Base-by-base conservation (phyloP, 2,888 invertebrate species). In the Leistus spinibarbis region DNA sequence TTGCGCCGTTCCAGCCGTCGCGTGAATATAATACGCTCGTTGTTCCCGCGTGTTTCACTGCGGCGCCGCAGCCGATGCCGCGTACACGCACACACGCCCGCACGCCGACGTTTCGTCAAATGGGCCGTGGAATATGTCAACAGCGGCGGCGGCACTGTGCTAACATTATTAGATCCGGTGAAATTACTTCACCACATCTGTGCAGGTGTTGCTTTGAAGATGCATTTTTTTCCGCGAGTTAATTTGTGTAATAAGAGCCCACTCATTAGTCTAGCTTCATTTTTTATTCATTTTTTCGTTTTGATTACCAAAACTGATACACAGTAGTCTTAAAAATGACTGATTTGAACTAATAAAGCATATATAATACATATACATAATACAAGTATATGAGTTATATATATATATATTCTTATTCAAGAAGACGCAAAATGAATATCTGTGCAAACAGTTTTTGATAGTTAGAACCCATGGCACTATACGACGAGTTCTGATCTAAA, bases 1-100 rank as follows among this genome's bases (percentile, higher is more conserved):
- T 60, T 40, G 40, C 17, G 60, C 20, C 60, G 60, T 60, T 60
- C 60, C 60, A 22, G 20, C 60, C 60, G 60, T 60, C 60, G 60
- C 60, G 19, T 22, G 3, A 60, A 22, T 17, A 60, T 60, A 60
- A 60, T 60, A 16, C 60, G 16, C 22, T 20, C 60, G 60, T 60
- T 60, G 60, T 60, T 60, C 60, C 20, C 60, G 60, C 60, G 60
- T 60, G 60, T 60, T 22, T 60, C 17, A 10, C 10, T 19, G 22
- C 20, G 60, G 20, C 20, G 20, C 60, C 22, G 60, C 60, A 10
- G 19, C 40, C 22, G 60, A 3, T 19, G 60, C 60, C 20, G 20
- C 19, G 16, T 10, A 60, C 13, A 57, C 19, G 57, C 57, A 60
- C 19, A 20, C 60, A 60, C 60, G 60, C 60, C 19, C 60, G 60